phyloP scores from a whole-genome alignment of 1,140 invertebrate genomes.

The Globodera ellingtonae region DNA sequence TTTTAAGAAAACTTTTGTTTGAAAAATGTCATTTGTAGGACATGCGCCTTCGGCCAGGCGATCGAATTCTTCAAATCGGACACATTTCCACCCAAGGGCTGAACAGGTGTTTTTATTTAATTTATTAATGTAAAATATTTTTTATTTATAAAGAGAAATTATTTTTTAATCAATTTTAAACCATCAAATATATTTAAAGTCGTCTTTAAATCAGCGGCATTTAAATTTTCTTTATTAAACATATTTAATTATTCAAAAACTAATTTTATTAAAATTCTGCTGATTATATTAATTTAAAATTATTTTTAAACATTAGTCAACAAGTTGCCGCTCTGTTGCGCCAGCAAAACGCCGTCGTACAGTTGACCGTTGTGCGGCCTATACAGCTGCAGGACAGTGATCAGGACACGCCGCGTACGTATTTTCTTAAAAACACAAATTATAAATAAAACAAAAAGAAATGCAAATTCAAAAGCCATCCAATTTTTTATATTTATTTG shows the following conservation, averaged over 20 bases:
- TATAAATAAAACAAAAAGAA: too few relatives aligned
- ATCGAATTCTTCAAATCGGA: conserved; percentile 90
- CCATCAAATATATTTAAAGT: background rate
- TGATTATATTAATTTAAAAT: background rate
- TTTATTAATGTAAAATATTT: background rate
- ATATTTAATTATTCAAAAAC: background rate
- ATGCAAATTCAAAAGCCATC: too few relatives aligned
- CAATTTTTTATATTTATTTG: too few relatives aligned
- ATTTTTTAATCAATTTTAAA: background rate
- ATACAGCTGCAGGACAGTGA: conserved; percentile 42
- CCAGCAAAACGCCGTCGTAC: conserved; percentile 28
- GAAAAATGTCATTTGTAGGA: conserved; percentile 70
- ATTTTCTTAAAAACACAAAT: too few relatives aligned
- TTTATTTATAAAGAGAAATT: background rate
- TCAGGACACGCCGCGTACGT: conserved; percentile 52
- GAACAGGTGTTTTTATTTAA: conserved; percentile 67
- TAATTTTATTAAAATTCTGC: background rate
- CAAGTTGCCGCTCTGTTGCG: conserved; percentile 85
- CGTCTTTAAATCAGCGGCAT: background rate
- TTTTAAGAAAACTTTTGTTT: too few relatives aligned
- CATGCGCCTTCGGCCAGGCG: conserved; percentile 82
- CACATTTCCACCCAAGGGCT: conserved; percentile 87
- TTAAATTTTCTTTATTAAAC: background rate
- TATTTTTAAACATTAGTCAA: conserved; percentile 71
- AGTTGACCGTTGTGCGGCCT: conserved; percentile 81